A percentile compares a stretch with the other conserved stretches of the same genome.
Conservation (phyloP, 2,888 invertebrate genomes). For the Drosophila nr. fundita region DNA sequence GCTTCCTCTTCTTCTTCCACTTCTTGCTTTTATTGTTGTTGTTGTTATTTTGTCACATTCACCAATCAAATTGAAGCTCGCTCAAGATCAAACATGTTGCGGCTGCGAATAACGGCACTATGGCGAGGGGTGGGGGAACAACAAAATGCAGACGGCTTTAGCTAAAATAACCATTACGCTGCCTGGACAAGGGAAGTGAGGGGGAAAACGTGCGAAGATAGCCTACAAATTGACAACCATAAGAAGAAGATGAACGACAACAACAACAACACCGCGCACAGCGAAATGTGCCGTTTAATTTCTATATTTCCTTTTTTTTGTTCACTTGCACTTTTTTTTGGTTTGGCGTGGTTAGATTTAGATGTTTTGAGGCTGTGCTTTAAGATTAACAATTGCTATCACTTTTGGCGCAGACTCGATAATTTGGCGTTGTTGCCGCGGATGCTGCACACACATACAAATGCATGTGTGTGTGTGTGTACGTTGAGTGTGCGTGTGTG, state of each 20-base stretch:
- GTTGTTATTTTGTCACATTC: conserved; percentile 10
- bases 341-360: neutral
- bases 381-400: conserved; percentile 69
- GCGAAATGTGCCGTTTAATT: conserved; percentile 27
- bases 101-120: neutral
- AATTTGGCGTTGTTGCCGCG: conserved; percentile 76
- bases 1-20: conserved; percentile 16
- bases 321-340: conserved; percentile 41
- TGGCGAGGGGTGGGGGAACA: neutral
- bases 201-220: neutral
- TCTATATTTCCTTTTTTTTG: neutral
- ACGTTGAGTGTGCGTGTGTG: conserved; percentile 39
- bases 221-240: neutral
- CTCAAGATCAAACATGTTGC: conserved; percentile 26
- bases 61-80: conserved; percentile 16
- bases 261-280: conserved; percentile 14
- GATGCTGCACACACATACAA: conserved; percentile 34
- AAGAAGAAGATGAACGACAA: neutral
- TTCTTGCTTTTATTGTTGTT: conserved; percentile 22
- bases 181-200: neutral
- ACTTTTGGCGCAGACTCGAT: conserved; percentile 75
- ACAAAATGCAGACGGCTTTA: neutral
- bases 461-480: conserved; percentile 23
- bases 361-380: conserved; percentile 35
- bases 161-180: neutral